A percentile compares a stretch with the other conserved stretches of the same genome.
phyloP scores from a whole-genome alignment of 1,140 invertebrate genomes.

The Apolygus lucorum region DNA sequence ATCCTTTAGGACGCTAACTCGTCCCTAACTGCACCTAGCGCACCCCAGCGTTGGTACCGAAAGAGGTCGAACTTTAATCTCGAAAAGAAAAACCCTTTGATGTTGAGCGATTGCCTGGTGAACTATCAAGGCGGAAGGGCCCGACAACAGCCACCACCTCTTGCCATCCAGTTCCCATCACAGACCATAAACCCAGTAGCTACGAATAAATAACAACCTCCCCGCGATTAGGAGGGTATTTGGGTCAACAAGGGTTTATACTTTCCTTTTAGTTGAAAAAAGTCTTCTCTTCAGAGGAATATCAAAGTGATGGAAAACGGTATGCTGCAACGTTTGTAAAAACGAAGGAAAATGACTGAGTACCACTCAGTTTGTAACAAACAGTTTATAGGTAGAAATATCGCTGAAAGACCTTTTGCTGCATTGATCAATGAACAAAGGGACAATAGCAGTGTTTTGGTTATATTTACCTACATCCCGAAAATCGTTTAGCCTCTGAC shows the following conservation, averaged over 20 bases:
- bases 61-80: slow-evolving; percentile 16
- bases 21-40: background rate
- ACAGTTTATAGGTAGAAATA: too few relatives aligned
- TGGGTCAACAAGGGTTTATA: slow-evolving; percentile 8
- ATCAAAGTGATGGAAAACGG: slow-evolving; percentile 1
- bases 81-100: slow-evolving; percentile 14
- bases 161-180: too few relatives aligned
- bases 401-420: too few relatives aligned
- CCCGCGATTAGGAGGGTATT: slow-evolving; percentile 3
- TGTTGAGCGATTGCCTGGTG: background rate
- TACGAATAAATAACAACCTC: slow-evolving; percentile 7
- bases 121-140: slow-evolving; percentile 8
- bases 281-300: background rate
- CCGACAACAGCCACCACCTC: background rate
- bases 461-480: too few relatives aligned
- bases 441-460: too few relatives aligned
- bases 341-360: too few relatives aligned
- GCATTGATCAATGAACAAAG: too few relatives aligned
- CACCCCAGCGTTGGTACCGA: background rate
- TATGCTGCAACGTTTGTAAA: too few relatives aligned
- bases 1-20: too few relatives aligned
- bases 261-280: background rate
- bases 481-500: too few relatives aligned
- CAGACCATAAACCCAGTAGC: background rate
- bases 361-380: too few relatives aligned